Conservation (phyloP, 2,888 invertebrate genomes). For the Cenopis cana region DNA sequence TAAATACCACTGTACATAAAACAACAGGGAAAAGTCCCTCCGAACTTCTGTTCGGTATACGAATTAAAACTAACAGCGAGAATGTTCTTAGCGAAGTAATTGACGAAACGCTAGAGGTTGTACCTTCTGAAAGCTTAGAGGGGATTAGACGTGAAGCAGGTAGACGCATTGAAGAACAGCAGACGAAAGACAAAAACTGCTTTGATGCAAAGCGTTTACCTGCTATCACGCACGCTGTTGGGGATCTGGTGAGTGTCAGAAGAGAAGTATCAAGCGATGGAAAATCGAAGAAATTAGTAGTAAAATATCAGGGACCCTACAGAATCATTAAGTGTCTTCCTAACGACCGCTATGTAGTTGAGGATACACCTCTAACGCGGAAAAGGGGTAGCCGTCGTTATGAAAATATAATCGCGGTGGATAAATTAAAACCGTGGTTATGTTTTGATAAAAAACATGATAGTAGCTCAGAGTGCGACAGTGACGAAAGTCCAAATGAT, state of each 20-base stretch:
- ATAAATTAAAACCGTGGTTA: neutral
- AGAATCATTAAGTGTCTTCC: too few relatives aligned
- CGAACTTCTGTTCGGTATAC: neutral
- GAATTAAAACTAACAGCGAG: neutral
- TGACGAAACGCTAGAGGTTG: neutral
- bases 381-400: neutral
- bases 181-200: too few relatives aligned
- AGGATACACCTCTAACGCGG: too few relatives aligned
- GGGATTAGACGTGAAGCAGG: neutral
- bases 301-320: too few relatives aligned
- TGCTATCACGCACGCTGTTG: too few relatives aligned
- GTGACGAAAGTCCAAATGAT: neutral
- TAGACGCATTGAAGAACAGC: neutral
- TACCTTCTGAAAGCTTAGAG: neutral
- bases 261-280: too few relatives aligned
- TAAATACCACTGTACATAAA: constrained; percentile 1
- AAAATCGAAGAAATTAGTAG: too few relatives aligned
- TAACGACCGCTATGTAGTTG: too few relatives aligned
- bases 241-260: too few relatives aligned
- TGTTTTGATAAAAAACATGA: neutral
- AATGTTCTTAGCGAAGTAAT: constrained; percentile 5
- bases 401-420: neutral
- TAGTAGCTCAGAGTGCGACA: too few relatives aligned
- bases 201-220: too few relatives aligned
- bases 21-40: constrained; percentile 13